Evolutionary conservation across 2,113 vertebrate genomes (phyloP).

Genomic region (Lepus americanus): DNA sequence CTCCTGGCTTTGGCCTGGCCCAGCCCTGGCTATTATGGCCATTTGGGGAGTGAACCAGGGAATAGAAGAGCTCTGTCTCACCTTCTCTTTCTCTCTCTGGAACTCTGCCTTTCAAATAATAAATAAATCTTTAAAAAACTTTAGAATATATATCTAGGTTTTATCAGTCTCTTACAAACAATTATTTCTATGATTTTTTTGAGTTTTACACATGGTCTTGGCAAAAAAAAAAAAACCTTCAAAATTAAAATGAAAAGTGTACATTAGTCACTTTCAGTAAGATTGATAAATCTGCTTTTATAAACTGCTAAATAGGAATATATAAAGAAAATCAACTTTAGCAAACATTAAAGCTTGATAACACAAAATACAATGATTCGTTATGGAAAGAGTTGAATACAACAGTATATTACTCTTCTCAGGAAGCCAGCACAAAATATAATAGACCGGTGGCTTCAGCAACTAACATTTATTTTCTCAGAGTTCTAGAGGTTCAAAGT

Average conservation of each 20-base stretch:
- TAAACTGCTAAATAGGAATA: neutral
- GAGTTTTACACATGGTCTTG: neutral
- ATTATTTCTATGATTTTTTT: neutral
- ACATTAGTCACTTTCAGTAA: neutral
- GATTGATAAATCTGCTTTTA: neutral
- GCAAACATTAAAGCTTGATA: neutral
- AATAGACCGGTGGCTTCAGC: neutral
- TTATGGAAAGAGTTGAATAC: too few relatives aligned
- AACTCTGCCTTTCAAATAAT: too few relatives aligned
- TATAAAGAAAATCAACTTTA: neutral
- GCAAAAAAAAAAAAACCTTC: constrained; percentile 3
- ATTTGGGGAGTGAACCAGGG: too few relatives aligned
- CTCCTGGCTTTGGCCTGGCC: too few relatives aligned
- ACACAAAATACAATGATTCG: neutral
- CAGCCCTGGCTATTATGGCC: too few relatives aligned
- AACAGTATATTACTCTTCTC: neutral
- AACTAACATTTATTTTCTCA: neutral
- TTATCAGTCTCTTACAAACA: neutral
- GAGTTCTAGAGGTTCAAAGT: neutral
- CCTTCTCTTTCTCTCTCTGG: too few relatives aligned
- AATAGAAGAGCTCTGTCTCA: too few relatives aligned
- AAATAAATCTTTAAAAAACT: neutral
- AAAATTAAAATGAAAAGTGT: constrained; percentile 10
- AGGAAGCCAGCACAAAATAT: neutral
- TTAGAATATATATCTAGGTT: neutral